Base-by-base conservation (phyloP, 2,888 invertebrate genomes). In the Drosophila peninsularis region DNA sequence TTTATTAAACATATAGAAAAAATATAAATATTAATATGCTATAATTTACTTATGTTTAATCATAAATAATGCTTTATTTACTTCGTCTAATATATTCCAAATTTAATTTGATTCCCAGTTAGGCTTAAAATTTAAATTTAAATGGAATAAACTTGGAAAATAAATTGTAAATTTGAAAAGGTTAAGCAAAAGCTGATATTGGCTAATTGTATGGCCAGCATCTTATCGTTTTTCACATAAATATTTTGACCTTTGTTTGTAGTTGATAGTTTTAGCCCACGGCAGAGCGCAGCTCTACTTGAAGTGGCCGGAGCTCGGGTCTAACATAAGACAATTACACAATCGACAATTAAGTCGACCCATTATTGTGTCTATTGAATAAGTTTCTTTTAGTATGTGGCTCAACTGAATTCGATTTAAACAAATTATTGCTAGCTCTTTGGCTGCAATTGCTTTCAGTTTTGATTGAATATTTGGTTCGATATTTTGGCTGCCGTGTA, bases 301-400 rank as follows among this genome's bases (percentile, higher is more conserved):
- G 49, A 47, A 47, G 49, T 21, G 14, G 49, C 21, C 19, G 21
- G 19, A 21, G 13, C 19, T 49, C 19, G 7, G 49, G 30, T 44
- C 55, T 32, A 55, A n/a, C 55, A 30, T 34, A 44, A 50, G 21
- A 50, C 49, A 50, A 50, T 50, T 50, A 50, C 49, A 50, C 49
- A 50, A 42, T 17, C 39, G 34, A 56, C 37, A 24, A 49, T 19
- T 47, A 37, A 34, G 49, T 30, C 45, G 30, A 47, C 45, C 45
- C 45, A 45, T 45, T 45, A 45, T 27, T 45, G 45, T 45, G 24
- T 27, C 45, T n/a, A 17, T 11, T 30, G 27, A n/a, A 30, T 47
- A 17, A 30, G 45, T 47, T 47, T 39, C 27, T n/a, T 17, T 47
- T 47, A 47, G 45, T 47, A 47, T 30, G 27, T 30, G 27, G 17